These are phyloP conservation scores for Scolanthus callimorphus DNA, from an alignment of 92 coral and sea anemone species.

Conservation along the genomic window DNA sequence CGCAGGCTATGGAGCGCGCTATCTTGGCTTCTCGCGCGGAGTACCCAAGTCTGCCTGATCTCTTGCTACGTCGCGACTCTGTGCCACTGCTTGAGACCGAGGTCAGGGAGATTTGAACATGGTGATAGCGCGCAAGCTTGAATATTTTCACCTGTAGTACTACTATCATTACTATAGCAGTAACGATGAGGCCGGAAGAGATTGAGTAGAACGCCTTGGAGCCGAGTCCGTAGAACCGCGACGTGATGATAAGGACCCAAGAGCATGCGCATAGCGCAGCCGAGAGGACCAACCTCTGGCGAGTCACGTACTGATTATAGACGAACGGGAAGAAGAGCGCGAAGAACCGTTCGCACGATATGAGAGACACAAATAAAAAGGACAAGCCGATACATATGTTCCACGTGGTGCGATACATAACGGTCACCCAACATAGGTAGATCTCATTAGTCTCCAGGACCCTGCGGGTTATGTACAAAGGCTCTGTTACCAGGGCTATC, in stretches of 20 bases:
- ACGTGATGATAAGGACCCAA: constrained; percentile 14
- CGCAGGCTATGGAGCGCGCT: constrained; percentile 22
- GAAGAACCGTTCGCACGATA: constrained; percentile 24
- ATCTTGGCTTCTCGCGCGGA: constrained; percentile 35
- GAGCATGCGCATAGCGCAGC: background rate
- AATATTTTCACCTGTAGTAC: constrained; percentile 24
- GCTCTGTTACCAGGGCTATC: constrained; percentile 12
- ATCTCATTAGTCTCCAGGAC: constrained; percentile 8
- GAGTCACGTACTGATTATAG: constrained; percentile 13
- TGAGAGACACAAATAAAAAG: constrained; percentile 12
- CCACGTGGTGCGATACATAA: constrained; percentile 29
- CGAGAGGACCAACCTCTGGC: background rate
- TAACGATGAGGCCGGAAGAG: constrained; percentile 7
- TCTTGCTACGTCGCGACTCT: background rate
- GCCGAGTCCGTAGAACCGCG: constrained; percentile 19
- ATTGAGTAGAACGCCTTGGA: constrained; percentile 8
- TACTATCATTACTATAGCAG: constrained; percentile 7
- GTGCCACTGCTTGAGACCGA: background rate
- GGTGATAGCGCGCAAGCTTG: constrained; percentile 27
- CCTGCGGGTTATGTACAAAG: constrained; percentile 29
- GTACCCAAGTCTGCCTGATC: background rate
- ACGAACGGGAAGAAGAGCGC: constrained; percentile 30
- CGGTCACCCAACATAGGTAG: constrained; percentile 26
- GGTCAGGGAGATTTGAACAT: constrained; percentile 25
- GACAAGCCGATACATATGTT: constrained; percentile 24